phyloP scores from a whole-genome alignment of 2,797 vertebrate species.

The Coluber constrictor region DNA sequence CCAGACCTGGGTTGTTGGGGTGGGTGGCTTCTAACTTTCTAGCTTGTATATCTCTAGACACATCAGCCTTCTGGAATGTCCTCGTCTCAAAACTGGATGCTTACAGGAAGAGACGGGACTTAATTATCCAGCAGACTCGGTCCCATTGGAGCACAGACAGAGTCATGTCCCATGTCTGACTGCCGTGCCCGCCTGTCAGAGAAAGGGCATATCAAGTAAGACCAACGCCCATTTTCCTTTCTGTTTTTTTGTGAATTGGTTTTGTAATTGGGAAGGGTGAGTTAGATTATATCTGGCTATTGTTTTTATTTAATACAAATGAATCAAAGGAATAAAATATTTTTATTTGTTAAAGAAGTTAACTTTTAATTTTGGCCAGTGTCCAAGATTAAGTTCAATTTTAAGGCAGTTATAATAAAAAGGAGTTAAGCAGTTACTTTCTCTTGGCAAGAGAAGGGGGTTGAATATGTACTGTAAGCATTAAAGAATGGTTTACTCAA shows the following conservation, averaged over 20 bases:
- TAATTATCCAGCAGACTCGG: too few species aligned
- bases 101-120: too few species aligned
- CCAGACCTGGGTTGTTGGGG: too few species aligned
- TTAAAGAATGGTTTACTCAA: constrained; percentile 37
- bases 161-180: too few species aligned
- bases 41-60: too few species aligned
- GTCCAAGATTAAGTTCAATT: background rate
- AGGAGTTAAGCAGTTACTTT: constrained; percentile 11
- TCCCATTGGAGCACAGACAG: too few species aligned
- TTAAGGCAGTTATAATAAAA: background rate
- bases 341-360: background rate
- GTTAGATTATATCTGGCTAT: background rate
- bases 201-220: too few species aligned
- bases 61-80: too few species aligned
- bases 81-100: too few species aligned
- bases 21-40: too few species aligned
- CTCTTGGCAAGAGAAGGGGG: constrained; percentile 51
- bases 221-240: background rate
- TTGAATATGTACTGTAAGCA: constrained; percentile 42
- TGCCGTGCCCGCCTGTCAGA: too few species aligned
- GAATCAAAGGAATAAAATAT: background rate
- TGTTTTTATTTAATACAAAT: background rate
- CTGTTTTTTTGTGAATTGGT: background rate
- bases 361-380: background rate
- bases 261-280: background rate